A percentile compares a stretch with the other conserved stretches of the same genome.
phyloP scores from a whole-genome alignment of 2,888 invertebrate genomes.

The Drosophila anceps region DNA sequence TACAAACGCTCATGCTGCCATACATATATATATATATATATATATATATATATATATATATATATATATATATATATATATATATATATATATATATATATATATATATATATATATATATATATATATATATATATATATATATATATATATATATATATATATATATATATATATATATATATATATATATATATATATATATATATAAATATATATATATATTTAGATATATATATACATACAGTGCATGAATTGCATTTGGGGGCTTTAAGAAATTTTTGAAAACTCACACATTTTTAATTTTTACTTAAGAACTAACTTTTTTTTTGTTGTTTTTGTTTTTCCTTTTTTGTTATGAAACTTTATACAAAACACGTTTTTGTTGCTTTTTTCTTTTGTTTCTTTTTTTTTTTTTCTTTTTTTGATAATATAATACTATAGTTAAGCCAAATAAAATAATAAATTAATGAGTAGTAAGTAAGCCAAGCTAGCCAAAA shows the following conservation, averaged over 20 bases:
- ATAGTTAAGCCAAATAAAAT: conserved; percentile 67
- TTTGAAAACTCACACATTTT: conserved; percentile 47
- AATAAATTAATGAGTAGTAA: conserved; percentile 77
- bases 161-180: conserved; percentile 24
- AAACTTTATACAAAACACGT: conserved; percentile 54
- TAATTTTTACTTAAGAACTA: conserved; percentile 39
- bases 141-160: conserved; percentile 36
- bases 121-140: conserved; percentile 24
- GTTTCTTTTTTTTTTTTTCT: conserved; percentile 6
- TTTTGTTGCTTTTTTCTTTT: conserved; percentile 32
- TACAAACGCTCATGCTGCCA: conserved; percentile 59
- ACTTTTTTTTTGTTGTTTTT: neutral
- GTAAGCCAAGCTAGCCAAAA: conserved; percentile 70
- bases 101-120: conserved; percentile 36
- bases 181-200: conserved; percentile 36
- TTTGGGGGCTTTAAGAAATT: conserved; percentile 29
- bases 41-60: conserved; percentile 32
- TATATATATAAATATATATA: conserved; percentile 16
- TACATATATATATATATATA: conserved; percentile 29
- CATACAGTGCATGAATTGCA: conserved; percentile 56
- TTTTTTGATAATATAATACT: conserved; percentile 65
- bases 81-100: conserved; percentile 24
- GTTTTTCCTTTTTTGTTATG: conserved; percentile 33
- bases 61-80: conserved; percentile 33
- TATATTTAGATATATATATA: conserved; percentile 31